Percentiles rank a stretch among this genome's conserved stretches.
phyloP scores from a whole-genome alignment of 2,797 vertebrate genomes.

The Myotis vivesi region DNA sequence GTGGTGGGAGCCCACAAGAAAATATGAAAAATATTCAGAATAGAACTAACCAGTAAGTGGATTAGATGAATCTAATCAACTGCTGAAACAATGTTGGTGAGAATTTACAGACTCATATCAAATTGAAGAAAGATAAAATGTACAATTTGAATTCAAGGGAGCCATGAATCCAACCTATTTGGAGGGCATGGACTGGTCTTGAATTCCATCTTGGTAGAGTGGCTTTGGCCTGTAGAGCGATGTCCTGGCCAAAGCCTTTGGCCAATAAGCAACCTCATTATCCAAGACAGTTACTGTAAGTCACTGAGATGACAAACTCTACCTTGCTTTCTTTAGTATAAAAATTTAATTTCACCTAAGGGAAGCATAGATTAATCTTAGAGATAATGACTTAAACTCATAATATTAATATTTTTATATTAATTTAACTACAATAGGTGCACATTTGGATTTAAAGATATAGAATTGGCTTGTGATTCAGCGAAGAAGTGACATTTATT shows the following conservation, averaged over 20 bases:
- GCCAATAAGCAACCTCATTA: neutral
- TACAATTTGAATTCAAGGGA: neutral
- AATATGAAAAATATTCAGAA: slow-evolving; percentile 33
- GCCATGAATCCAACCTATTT: neutral
- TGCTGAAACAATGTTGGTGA: neutral
- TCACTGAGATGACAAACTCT: neutral
- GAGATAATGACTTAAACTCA: neutral
- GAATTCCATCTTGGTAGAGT: neutral
- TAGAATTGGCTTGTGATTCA: neutral
- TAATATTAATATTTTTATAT: slow-evolving; percentile 9
- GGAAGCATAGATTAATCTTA: neutral
- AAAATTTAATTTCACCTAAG: neutral
- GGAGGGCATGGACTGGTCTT: neutral
- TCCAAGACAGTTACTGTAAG: neutral
- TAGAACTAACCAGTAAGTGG: slow-evolving; percentile 5
- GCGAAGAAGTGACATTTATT: neutral
- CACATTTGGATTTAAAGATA: neutral
- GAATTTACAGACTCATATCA: slow-evolving; percentile 11
- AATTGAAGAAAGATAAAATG: slow-evolving; percentile 30
- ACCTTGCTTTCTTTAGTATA: neutral
- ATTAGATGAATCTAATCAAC: slow-evolving; percentile 50
- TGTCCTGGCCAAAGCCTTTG: neutral
- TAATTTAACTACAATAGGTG: neutral
- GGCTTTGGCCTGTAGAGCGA: neutral
- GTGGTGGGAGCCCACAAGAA: slow-evolving; percentile 23